Conservation (phyloP, 92 coral and sea anemone species). For the Isaurus tuberculatus region DNA sequence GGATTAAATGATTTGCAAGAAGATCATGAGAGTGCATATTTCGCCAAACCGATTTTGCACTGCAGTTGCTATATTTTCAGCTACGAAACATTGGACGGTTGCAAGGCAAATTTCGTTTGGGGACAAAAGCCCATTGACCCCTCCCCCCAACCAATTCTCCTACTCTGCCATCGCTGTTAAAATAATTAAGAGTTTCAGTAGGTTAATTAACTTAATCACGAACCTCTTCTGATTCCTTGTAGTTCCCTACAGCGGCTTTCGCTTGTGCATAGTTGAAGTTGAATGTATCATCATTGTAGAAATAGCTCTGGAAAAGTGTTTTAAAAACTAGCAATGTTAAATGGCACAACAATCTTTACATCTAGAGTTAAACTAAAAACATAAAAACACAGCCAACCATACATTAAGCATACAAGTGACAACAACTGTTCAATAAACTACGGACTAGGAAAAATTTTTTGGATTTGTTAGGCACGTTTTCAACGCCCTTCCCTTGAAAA, state of each 20-base stretch:
- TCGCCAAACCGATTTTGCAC: too few relatives aligned
- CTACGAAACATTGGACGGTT: too few relatives aligned
- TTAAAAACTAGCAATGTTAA: not conserved
- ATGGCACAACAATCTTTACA: not conserved
- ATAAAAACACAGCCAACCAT: not conserved
- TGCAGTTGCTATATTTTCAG: too few relatives aligned
- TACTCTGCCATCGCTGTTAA: not conserved
- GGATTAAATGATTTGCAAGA: too few relatives aligned
- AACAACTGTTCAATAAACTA: not conserved
- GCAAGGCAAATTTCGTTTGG: too few relatives aligned
- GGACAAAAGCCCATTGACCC: too few relatives aligned
- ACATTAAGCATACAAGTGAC: not conserved
- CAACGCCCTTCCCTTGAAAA: not conserved
- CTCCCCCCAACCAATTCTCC: too few relatives aligned
- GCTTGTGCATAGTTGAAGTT: slow-evolving; percentile 99
- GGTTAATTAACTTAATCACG: not conserved
- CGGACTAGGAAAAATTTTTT: not conserved
- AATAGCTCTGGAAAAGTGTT: slow-evolving; percentile 83
- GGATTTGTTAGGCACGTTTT: too few relatives aligned
- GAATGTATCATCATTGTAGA: slow-evolving; percentile 97
- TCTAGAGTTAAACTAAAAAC: not conserved
- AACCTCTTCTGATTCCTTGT: slow-evolving; percentile 97
- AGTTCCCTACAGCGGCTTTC: slow-evolving; percentile 96
- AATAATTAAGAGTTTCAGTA: not conserved
- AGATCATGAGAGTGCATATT: too few relatives aligned